A percentile compares a stretch with the other conserved stretches of the same genome.
phyloP scores from a whole-genome alignment of 2,797 vertebrate genomes.

The Propithecus perrieri region DNA sequence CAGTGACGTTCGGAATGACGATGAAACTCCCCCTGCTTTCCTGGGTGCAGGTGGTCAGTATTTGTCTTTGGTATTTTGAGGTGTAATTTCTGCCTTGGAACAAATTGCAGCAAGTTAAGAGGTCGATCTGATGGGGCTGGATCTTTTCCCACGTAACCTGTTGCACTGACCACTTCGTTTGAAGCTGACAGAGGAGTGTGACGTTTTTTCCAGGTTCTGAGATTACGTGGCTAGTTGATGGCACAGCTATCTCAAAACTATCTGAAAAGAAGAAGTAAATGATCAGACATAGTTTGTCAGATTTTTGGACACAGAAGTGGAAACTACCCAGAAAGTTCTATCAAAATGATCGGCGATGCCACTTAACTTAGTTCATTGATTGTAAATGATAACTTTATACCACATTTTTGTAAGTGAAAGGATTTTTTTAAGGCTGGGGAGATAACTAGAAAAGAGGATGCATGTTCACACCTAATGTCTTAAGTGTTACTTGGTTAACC shows the following conservation, averaged over 20 bases:
- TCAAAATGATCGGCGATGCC: neutral
- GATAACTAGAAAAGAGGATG: neutral
- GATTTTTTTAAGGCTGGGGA: neutral
- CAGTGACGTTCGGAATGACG: conserved; percentile 74
- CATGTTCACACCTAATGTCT: neutral
- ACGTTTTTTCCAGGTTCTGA: conserved; percentile 80
- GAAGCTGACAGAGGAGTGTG: conserved; percentile 83
- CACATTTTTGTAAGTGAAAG: neutral
- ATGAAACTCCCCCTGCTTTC: conserved; percentile 73
- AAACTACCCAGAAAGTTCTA: neutral
- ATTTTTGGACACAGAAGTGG: neutral
- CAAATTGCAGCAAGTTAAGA: conserved; percentile 82
- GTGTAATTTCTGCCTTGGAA: conserved; percentile 76
- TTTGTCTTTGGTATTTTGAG: conserved; percentile 83
- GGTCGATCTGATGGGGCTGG: conserved; percentile 71
- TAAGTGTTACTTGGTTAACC: neutral
- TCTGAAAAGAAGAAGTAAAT: conserved; percentile 80
- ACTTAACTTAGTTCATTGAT: neutral
- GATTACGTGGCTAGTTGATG: conserved; percentile 5
- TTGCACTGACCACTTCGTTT: conserved; percentile 71
- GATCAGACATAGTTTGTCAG: neutral
- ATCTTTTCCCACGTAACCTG: conserved; percentile 85
- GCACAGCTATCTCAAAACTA: conserved; percentile 65
- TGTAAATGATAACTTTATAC: neutral
- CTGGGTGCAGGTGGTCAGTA: conserved; percentile 80